Conservation (phyloP, 2,797 vertebrate species). For the Fundulus diaphanus region DNA sequence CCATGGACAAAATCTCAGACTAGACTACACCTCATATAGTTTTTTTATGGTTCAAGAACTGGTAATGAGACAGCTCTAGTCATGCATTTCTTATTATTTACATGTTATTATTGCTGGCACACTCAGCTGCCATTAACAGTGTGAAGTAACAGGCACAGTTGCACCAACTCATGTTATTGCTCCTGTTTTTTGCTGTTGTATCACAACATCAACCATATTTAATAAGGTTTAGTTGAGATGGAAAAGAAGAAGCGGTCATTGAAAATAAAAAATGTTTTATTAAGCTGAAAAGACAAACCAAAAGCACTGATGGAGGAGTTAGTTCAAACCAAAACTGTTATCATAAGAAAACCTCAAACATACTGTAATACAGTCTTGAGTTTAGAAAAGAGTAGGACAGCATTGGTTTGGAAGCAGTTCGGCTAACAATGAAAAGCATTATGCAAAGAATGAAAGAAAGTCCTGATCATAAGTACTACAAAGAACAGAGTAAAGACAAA, state of each 20-base stretch:
- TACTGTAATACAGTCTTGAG: neutral
- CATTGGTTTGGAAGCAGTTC: neutral
- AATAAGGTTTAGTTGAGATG: neutral
- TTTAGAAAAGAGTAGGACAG: neutral
- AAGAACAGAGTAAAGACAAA: neutral
- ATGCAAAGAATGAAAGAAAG: neutral
- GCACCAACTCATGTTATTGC: neutral
- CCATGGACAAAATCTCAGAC: neutral
- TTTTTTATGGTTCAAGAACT: neutral
- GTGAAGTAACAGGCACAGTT: neutral
- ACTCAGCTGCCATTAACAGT: slow-evolving; percentile 1
- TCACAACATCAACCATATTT: neutral
- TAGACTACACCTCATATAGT: neutral
- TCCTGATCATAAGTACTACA: neutral
- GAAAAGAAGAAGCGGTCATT: neutral
- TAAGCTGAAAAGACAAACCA: neutral
- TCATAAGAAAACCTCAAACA: neutral
- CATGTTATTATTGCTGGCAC: neutral
- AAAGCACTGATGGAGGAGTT: neutral
- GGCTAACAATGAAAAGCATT: neutral
- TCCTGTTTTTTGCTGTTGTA: neutral
- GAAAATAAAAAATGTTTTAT: neutral
- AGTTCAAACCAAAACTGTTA: neutral
- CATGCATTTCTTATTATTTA: neutral
- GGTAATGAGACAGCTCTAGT: neutral